Base-by-base conservation (phyloP, 2,113 vertebrate species). In the Micronisus gabar region DNA sequence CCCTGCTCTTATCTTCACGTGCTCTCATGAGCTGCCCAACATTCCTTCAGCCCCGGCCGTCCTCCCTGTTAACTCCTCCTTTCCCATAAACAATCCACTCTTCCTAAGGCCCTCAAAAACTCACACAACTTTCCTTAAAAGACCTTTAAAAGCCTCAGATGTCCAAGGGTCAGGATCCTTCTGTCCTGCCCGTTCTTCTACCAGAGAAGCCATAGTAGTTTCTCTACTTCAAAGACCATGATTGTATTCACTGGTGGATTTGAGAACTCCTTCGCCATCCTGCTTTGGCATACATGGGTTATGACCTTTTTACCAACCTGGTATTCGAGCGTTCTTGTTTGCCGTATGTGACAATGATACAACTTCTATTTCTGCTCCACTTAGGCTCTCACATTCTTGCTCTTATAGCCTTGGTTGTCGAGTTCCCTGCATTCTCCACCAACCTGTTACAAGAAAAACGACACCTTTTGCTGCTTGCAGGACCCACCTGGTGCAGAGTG, bases 281-380 rank as follows among this genome's bases (percentile, higher is more conserved):
- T 91, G 36, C 78, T 75, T 79, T 91, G 78, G 58, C 43, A 58
- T 88, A 75, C 50, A 34, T 2, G 34, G 92, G 90, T 95, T 90
- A 73, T 83, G 95, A 97, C 96, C 96, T 95, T 95, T 85, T n/a
- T 65, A 88, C 96, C 71, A 96, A 41, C 87, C 87, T 90, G 92
- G 17, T 85, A 76, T 95, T 96, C 2, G 3, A 95, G 45, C 58
- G 87, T 93, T 92, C 90, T 92, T 94, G 90, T 84, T 90, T 0
- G 0, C 93, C 70, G 30, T 96, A 82, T 79, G 78, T 96, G 93
- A 73, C 66, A 93, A 52, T 96, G 96, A 97, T 88, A 96, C 13
- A 85, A 94, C 73, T 96, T 93, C 96, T 97, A 97, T 97, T 97
- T 96, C 93, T 96, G 96, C 45, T 85, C 27, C 10, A 13, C 84